Base-by-base conservation (phyloP, 2,888 invertebrate genomes). In the Hydriomena furcata region DNA sequence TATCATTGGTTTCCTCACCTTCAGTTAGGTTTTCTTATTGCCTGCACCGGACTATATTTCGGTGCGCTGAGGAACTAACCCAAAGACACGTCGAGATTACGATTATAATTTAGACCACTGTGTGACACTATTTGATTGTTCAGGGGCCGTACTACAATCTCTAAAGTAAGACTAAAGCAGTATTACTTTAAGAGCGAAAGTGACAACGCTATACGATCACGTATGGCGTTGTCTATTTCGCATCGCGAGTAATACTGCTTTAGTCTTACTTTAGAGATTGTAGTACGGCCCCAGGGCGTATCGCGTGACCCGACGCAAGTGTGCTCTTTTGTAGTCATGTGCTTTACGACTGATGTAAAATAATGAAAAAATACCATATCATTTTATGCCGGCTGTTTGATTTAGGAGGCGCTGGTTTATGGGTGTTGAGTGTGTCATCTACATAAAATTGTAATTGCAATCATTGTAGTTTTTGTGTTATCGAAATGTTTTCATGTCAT, bases 31-130 rank as follows among this genome's bases (percentile, higher is more conserved):
- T 17, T 17, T 2, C 4, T 17, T 17, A 4, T 4, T 2, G 2
- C 4, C 17, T 17, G 17, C 4, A 12, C 7, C 1, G n/a, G 27
- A 10, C n/a, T 10, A 5, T 5, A 32, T 6, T 40, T 6, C 8
- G 20, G 44, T 24, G 30, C 35, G 12, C 25, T 45, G 1, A 11
- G 25, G 35, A 51, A 17, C 2, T 20, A 7, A 40, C 7, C 51
- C 31, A n/a, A 0, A 7, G 69, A 68, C 70, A 79, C 27, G 20
- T 37, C 27, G 23, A 41, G 31, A 41, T 31, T 13, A 13, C 7
- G 80, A 82, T 84, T 86, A 85, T 81, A 86, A 85, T 87, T 88
- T 85, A 83, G 77, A 75, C 73, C 78, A 79, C 82, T 85, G 82
- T 82, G 79, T 71, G 75, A 73, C 76, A 81, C 82, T 76, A 80